A percentile compares a stretch with the other conserved stretches of the same genome.
Conservation (phyloP, 2,113 vertebrate species). For the Jacana jacana region DNA sequence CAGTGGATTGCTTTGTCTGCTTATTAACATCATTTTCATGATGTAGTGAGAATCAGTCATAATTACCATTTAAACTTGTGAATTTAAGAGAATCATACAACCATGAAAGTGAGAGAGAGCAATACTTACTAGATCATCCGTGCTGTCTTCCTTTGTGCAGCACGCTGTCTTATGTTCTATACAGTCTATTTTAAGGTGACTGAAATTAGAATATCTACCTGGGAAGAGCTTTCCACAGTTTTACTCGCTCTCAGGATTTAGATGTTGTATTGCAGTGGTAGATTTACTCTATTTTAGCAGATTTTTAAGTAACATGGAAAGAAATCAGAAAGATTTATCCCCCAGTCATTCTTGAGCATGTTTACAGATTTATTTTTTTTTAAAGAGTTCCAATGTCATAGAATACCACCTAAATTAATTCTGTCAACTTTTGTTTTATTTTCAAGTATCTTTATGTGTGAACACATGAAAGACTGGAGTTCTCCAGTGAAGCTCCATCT, state of each 20-base stretch:
- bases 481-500: background rate
- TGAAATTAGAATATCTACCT: background rate
- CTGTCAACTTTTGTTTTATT: background rate
- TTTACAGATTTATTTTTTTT: background rate
- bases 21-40: background rate
- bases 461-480: background rate
- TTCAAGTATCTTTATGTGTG: background rate
- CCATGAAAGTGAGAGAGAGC: background rate
- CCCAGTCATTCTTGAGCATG: background rate
- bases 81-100: background rate
- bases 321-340: background rate
- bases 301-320: background rate
- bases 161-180: background rate
- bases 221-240: background rate
- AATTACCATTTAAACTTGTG: background rate
- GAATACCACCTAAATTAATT: background rate
- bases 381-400: background rate
- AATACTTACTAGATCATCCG: background rate
- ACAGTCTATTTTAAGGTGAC: background rate
- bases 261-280: background rate
- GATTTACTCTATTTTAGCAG: background rate
- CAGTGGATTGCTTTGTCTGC: background rate
- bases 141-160: background rate
- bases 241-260: background rate
- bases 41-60: background rate